A percentile compares a stretch with the other conserved stretches of the same genome.
These are phyloP conservation scores for Setophaga petechia DNA, from an alignment of 2,113 vertebrate species.

Conservation along the genomic window DNA sequence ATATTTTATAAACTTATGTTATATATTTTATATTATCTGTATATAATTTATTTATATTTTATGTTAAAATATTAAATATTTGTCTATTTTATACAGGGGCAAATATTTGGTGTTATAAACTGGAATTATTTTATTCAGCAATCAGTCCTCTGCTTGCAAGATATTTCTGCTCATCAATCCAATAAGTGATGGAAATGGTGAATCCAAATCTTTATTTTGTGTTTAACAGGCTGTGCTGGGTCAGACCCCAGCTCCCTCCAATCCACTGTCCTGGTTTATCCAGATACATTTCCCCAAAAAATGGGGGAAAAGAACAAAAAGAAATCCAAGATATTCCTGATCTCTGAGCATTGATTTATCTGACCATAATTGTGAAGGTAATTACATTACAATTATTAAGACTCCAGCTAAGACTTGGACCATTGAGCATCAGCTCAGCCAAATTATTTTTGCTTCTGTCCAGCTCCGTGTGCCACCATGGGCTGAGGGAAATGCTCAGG, in stretches of 20 bases:
- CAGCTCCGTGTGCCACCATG: neutral
- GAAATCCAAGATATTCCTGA: neutral
- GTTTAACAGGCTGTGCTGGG: neutral
- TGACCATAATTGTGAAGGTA: neutral
- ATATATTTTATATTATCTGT: too few species aligned
- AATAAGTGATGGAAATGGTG: too few species aligned
- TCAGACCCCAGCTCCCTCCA: neutral
- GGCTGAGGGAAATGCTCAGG: neutral
- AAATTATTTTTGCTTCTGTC: slow-evolving; percentile 15
- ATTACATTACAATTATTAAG: slow-evolving; percentile 41
- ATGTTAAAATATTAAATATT: too few species aligned
- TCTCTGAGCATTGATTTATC: neutral
- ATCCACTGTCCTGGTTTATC: neutral
- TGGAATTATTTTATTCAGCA: too few species aligned
- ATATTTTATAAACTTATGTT: too few species aligned
- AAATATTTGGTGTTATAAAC: too few species aligned
- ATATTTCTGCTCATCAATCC: too few species aligned
- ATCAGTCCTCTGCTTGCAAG: too few species aligned
- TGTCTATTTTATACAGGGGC: too few species aligned
- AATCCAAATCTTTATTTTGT: neutral
- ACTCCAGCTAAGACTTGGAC: neutral
- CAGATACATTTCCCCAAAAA: neutral
- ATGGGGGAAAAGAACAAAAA: neutral
- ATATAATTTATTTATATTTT: too few species aligned
- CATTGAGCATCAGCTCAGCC: slow-evolving; percentile 3